Evolutionary conservation across 2,797 vertebrate genomes (phyloP).

Genomic region (Trachurus trachurus): DNA sequence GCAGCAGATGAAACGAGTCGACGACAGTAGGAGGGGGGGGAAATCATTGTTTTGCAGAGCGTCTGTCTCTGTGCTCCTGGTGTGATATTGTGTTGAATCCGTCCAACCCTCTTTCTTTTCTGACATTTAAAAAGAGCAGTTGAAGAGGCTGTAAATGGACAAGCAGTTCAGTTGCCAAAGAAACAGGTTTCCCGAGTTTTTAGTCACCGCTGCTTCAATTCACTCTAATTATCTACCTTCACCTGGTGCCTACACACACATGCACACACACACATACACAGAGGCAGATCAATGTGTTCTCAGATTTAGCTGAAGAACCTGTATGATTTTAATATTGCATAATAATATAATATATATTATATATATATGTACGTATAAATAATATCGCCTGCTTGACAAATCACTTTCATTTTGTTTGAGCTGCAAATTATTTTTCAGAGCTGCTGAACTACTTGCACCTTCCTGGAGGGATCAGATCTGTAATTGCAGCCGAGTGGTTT

Average conservation of each 20-base stretch:
- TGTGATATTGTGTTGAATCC: slow-evolving; percentile 2
- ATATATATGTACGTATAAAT: too few species aligned
- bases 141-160: slow-evolving; percentile 43
- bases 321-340: not conserved
- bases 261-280: slow-evolving; percentile 10
- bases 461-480: not conserved
- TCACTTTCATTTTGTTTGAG: not conserved
- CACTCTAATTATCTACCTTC: slow-evolving; percentile 29
- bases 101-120: slow-evolving; percentile 12
- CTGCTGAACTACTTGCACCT: not conserved
- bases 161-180: slow-evolving; percentile 43
- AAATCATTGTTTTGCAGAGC: slow-evolving; percentile 2
- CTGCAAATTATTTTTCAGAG: not conserved
- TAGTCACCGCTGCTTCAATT: slow-evolving; percentile 33
- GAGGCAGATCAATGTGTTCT: not conserved
- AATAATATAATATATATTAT: too few species aligned
- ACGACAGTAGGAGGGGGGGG: not conserved
- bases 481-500: not conserved
- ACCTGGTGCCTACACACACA: slow-evolving; percentile 2
- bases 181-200: slow-evolving; percentile 59
- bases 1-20: not conserved
- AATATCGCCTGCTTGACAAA: not conserved
- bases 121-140: slow-evolving; percentile 3
- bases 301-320: not conserved
- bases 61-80: not conserved